Percentiles rank a stretch among this genome's conserved stretches.
Evolutionary conservation across 2,888 invertebrate species (phyloP).

Genomic region (Mellilla xanthometata): DNA sequence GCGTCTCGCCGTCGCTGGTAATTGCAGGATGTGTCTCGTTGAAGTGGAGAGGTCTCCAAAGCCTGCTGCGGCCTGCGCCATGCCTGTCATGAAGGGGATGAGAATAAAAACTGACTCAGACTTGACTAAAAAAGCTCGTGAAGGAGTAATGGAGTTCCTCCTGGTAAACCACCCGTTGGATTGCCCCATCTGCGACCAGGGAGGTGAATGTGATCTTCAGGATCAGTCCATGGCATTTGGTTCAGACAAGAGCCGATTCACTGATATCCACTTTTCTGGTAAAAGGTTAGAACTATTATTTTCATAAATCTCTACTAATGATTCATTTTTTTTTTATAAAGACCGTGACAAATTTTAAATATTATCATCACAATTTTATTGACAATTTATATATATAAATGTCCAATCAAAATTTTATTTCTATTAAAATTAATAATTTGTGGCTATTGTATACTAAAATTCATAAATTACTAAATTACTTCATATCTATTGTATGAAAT

Average conservation of each 20-base stretch:
- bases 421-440: too few relatives aligned
- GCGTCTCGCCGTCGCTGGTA: slow-evolving; percentile 98
- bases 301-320: too few relatives aligned
- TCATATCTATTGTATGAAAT: too few relatives aligned
- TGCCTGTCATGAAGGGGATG: slow-evolving; percentile 99
- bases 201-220: slow-evolving; percentile 96
- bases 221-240: slow-evolving; percentile 99
- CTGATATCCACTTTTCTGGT: slow-evolving; percentile 94
- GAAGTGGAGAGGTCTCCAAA: slow-evolving; percentile 99
- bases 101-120: slow-evolving; percentile 98
- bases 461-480: too few relatives aligned
- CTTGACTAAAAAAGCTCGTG: slow-evolving; percentile 89
- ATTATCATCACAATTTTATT: too few relatives aligned
- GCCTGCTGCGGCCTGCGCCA: slow-evolving; percentile 99
- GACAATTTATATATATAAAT: too few relatives aligned
- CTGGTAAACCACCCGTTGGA: slow-evolving; percentile 99
- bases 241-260: slow-evolving; percentile 95
- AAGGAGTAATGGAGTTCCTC: slow-evolving; percentile 99
- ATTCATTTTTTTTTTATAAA: too few relatives aligned
- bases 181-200: slow-evolving; percentile 99
- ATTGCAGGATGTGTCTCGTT: slow-evolving; percentile 99
- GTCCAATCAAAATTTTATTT: too few relatives aligned
- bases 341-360: too few relatives aligned
- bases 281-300: slow-evolving; percentile 86
- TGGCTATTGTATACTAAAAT: too few relatives aligned